These are phyloP conservation scores for Pseudococcus longispinus DNA, from an alignment of 2,888 invertebrate species.

Conservation along the genomic window DNA sequence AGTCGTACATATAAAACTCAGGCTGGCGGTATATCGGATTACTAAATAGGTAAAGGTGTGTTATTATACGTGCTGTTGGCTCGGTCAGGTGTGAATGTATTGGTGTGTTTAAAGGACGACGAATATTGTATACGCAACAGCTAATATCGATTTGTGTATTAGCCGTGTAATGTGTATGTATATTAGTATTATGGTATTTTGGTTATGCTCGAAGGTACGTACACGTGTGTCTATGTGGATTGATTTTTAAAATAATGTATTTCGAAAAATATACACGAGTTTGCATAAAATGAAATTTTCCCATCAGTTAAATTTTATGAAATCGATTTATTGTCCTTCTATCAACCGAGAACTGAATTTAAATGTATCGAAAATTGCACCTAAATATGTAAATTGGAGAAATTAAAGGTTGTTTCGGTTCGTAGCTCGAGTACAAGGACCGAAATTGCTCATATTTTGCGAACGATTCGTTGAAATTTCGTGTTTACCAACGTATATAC, in stretches of 20 bases:
- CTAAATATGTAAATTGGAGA: no score
- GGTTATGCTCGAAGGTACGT: neutral
- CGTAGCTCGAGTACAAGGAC: no score
- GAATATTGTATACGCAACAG: neutral
- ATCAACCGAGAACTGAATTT: no score
- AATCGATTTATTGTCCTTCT: neutral
- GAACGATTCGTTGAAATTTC: no score
- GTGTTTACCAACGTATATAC: no score
- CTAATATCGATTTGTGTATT: conserved; percentile 9
- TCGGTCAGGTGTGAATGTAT: conserved; percentile 3
- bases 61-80: conserved; percentile 12
- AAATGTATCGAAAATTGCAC: no score
- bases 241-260: neutral
- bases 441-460: no score
- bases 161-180: neutral
- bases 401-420: no score
- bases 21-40: conserved; percentile 3
- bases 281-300: neutral
- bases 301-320: neutral
- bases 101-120: neutral
- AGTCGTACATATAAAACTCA: neutral
- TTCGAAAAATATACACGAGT: neutral
- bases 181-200: neutral
- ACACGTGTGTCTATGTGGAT: neutral
- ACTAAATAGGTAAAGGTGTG: conserved; percentile 7